Conservation (phyloP, 2,888 invertebrate genomes). For the Epirrhoe alternata region DNA sequence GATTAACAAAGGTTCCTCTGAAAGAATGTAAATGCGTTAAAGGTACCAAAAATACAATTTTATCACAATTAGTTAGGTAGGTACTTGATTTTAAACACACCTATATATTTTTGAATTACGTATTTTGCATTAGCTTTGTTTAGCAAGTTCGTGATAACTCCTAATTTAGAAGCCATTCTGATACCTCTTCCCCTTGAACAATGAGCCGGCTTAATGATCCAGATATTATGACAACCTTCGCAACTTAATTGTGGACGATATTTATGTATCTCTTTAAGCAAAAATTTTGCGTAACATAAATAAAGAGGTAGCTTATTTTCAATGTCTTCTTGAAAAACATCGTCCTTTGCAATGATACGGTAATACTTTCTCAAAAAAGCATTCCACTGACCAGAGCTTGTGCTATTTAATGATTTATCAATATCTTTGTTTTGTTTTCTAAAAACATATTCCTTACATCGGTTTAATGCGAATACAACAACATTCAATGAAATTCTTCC, state of each 20-base stretch:
- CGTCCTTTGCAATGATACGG: slow-evolving; percentile 85
- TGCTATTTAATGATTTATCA: slow-evolving; percentile 72
- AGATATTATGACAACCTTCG: slow-evolving; percentile 93
- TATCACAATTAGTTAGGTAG: neutral
- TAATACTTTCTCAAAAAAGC: slow-evolving; percentile 88
- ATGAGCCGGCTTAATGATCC: slow-evolving; percentile 95
- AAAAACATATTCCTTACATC: slow-evolving; percentile 88
- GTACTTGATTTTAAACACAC: slow-evolving; percentile 73
- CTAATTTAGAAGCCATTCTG: slow-evolving; percentile 90
- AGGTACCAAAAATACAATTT: neutral
- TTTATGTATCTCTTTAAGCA: slow-evolving; percentile 85
- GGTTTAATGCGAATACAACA: slow-evolving; percentile 89
- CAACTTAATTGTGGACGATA: slow-evolving; percentile 87
- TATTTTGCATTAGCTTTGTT: slow-evolving; percentile 87
- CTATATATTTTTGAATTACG: slow-evolving; percentile 96
- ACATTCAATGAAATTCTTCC: slow-evolving; percentile 84
- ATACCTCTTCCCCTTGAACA: slow-evolving; percentile 94
- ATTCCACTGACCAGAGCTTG: slow-evolving; percentile 87
- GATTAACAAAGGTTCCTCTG: slow-evolving; percentile 92
- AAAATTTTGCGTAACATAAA: slow-evolving; percentile 77
- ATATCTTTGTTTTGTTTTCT: slow-evolving; percentile 87
- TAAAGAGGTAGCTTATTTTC: slow-evolving; percentile 67
- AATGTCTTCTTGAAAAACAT: slow-evolving; percentile 75
- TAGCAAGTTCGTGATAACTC: slow-evolving; percentile 88
- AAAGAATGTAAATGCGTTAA: slow-evolving; percentile 46